phyloP scores from a whole-genome alignment of 2,113 vertebrate species.

The Varanus komodoensis region DNA sequence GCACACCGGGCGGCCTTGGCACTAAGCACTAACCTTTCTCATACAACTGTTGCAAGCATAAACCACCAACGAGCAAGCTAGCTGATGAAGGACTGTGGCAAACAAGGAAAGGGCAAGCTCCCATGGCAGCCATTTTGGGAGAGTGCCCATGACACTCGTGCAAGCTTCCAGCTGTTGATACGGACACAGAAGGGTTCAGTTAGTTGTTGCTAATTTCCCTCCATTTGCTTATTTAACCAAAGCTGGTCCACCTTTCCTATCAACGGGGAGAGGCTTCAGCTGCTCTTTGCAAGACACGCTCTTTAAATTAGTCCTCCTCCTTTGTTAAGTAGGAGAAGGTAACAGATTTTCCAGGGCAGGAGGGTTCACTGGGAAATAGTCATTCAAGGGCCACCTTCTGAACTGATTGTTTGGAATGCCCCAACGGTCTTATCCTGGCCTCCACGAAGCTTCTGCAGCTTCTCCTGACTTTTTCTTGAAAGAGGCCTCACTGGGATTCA shows the following conservation, averaged over 20 bases:
- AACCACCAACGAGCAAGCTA: not conserved
- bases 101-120: not conserved
- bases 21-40: not conserved
- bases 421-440: not conserved
- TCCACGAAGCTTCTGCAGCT: too few relatives aligned
- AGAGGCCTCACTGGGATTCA: not conserved
- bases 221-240: too few relatives aligned
- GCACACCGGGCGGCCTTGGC: too few relatives aligned
- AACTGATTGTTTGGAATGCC: not conserved
- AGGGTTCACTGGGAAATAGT: not conserved
- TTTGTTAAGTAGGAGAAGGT: not conserved
- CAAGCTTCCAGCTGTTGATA: too few relatives aligned
- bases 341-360: not conserved
- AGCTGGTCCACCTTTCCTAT: too few relatives aligned
- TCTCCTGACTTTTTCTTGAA: not conserved
- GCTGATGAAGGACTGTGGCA: not conserved
- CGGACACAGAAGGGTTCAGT: too few relatives aligned
- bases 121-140: too few relatives aligned
- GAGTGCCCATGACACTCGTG: too few relatives aligned
- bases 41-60: not conserved
- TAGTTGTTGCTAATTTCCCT: too few relatives aligned
- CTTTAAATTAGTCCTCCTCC: too few relatives aligned
- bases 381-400: not conserved
- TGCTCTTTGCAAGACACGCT: too few relatives aligned
- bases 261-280: too few relatives aligned